Base-by-base conservation (phyloP, 2,888 invertebrate genomes). In the Deroplatys truncata region DNA sequence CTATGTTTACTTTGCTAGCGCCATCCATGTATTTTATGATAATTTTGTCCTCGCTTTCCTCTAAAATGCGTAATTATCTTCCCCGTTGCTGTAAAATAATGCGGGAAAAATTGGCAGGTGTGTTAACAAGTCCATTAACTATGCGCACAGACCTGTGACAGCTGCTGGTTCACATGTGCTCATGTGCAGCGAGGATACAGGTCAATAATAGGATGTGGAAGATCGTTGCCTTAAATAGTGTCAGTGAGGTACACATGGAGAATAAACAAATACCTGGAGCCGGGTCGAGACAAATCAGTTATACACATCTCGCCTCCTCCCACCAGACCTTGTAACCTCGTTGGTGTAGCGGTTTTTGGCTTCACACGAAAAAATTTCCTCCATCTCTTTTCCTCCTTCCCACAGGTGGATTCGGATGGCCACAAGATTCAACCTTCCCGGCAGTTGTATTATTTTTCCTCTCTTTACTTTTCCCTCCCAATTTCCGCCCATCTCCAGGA, bases 171-270 rank as follows among this genome's bases (percentile, higher is more conserved):
- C 56, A 72, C 56, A 72, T 72, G 20, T 56, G 56, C 16, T 15
- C 56, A 56, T 56, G 56, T 72, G 56, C 20, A 72, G 20, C 16
- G 25, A 35, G 87, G 35, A 28, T 87, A 82, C 87, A 83, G 82
- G 87, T 83, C 87, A 87, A 83, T 87, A 87, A 87, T 87, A 35
- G 82, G 83, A 35, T 35, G 87, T 82, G 87, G 87, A 35, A 83
- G 87, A 82, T 87, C 83, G 87, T 87, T 87, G 87, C 82, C 82
- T 87, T 31, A 82, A 87, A 83, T 87, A 87, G 56, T 28, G 49
- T 29, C 84, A 84, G 28, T 72, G 25, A 72, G 56, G 20, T 72
- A 72, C 20, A 25, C 56, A 72, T 72, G 20, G 25, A 20, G 25
- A 20, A 72, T 72, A 72, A 72, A 72, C 56, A 72, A 72, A 72